Evolutionary conservation across 1,140 invertebrate genomes (phyloP), one percentile per base, ranked within the genome.

Genomic region (Drosophila pseudoananassae): DNA sequence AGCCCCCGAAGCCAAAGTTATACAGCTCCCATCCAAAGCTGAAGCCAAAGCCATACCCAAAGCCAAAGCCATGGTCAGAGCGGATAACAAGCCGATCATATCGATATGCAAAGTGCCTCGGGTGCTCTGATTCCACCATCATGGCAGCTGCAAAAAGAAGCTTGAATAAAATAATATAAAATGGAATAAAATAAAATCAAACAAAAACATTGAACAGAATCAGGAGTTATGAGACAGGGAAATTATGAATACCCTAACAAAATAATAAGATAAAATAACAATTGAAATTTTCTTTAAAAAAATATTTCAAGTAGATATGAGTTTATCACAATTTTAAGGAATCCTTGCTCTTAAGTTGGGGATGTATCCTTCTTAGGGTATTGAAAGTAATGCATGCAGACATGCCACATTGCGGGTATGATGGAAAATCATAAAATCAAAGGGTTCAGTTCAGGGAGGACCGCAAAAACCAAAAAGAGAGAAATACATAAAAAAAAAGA

Each of bases 381-480:
- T 49, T 1, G n/a, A 17, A 17, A n/a, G 20, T 25, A 55, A 38
- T 66, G 40, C 60, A 54, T 38, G 49, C 40, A 46, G 59, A 15
- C 14, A 36, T 47, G 43, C 53, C 29, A 57, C 40, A 58, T 49
- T 64, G 61, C 25, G 4, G 40, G 33, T 29, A 56, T 55, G 27
- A 56, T 78, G 60, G 46, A 45, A 71, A 78, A 76, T 64, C 77
- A 76, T 63, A 64, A 80, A 80, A 81, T 81, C 78, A 72, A 77
- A 61, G 47, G 57, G 46, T 33, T 45, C 23, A 33, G 46, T 33
- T 45, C 23, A 33, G 36, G 5, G 25, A 15, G 45, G 25, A 69
- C 43, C 25, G 31, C 61, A 55, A 38, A 68, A 33, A 8, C 9
- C n/a, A 51, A 46, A 47, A 58, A 36, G 12, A 14, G 40, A 43